These are phyloP conservation scores for Lasioglossum calceatum DNA, from an alignment of 2,888 invertebrate genomes.

Conservation along the genomic window DNA sequence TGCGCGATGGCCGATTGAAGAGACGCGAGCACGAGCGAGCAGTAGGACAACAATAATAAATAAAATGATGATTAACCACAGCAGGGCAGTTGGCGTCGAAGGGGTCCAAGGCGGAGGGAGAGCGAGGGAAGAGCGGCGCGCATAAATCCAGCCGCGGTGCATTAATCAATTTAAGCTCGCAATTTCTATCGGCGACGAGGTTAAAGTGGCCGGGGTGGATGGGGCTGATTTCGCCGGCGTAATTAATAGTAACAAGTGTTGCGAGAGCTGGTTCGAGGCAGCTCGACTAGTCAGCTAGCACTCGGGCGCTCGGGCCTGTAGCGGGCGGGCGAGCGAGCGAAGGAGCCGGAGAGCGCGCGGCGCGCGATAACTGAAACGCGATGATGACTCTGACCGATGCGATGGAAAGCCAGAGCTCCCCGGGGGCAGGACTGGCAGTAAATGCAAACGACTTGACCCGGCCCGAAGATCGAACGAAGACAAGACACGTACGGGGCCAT, in stretches of 20 bases:
- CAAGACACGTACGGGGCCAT: slow-evolving; percentile 58
- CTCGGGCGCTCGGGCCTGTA: background rate
- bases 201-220: background rate
- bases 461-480: slow-evolving; percentile 52
- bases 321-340: background rate
- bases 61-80: background rate
- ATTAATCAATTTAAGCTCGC: slow-evolving; percentile 42
- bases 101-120: background rate
- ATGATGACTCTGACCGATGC: slow-evolving; percentile 43
- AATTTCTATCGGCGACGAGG: slow-evolving; percentile 33
- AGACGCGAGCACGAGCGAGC: background rate
- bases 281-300: background rate
- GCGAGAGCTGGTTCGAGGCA: slow-evolving; percentile 9
- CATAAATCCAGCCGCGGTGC: slow-evolving; percentile 23
- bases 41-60: background rate
- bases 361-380: slow-evolving; percentile 24
- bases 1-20: background rate
- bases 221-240: slow-evolving; percentile 30
- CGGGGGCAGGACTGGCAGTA: slow-evolving; percentile 27
- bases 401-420: slow-evolving; percentile 24
- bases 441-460: slow-evolving; percentile 68
- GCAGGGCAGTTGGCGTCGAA: background rate
- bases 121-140: slow-evolving; percentile 6
- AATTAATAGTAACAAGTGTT: slow-evolving; percentile 39
- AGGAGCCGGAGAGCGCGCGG: background rate